Conservation (phyloP, 2,797 vertebrate species). For the Crenuchus spilurus region DNA sequence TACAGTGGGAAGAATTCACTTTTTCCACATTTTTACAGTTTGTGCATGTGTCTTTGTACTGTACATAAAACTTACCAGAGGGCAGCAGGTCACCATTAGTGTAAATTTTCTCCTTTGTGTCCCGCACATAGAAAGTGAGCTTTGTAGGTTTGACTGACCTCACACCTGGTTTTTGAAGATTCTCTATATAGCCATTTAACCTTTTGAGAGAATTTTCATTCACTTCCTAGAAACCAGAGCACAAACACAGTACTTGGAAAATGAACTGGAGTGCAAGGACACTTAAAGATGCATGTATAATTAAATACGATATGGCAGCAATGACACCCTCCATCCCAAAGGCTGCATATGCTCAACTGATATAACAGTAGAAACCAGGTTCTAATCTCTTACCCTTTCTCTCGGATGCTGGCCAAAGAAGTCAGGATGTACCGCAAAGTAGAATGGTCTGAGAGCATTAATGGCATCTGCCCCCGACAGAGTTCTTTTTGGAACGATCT, state of each 20-base stretch:
- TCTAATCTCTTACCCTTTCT: slow-evolving; percentile 84
- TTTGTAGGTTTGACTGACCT: slow-evolving; percentile 82
- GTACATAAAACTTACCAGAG: slow-evolving; percentile 72
- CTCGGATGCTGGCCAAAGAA: slow-evolving; percentile 94
- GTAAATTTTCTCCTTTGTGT: slow-evolving; percentile 75
- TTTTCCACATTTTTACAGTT: no score
- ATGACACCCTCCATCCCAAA: not conserved
- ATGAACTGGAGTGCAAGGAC: not conserved
- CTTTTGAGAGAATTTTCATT: slow-evolving; percentile 97
- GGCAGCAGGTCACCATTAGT: slow-evolving; percentile 59
- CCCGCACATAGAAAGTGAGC: slow-evolving; percentile 92
- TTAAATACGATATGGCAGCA: not conserved
- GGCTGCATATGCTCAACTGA: no score
- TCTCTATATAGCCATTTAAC: slow-evolving; percentile 93
- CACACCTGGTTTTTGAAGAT: slow-evolving; percentile 86
- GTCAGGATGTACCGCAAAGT: slow-evolving; percentile 97
- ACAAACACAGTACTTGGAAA: not conserved
- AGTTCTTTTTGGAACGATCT: slow-evolving; percentile 74
- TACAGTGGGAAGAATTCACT: no score
- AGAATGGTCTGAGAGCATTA: slow-evolving; percentile 94
- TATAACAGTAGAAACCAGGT: not conserved
- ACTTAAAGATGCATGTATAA: not conserved
- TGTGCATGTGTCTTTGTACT: no score
- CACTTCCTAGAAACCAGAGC: slow-evolving; percentile 80
- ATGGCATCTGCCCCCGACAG: slow-evolving; percentile 90